Evolutionary conservation across 2,888 invertebrate species (phyloP).

Genomic region (Diadegma fenestrale): DNA sequence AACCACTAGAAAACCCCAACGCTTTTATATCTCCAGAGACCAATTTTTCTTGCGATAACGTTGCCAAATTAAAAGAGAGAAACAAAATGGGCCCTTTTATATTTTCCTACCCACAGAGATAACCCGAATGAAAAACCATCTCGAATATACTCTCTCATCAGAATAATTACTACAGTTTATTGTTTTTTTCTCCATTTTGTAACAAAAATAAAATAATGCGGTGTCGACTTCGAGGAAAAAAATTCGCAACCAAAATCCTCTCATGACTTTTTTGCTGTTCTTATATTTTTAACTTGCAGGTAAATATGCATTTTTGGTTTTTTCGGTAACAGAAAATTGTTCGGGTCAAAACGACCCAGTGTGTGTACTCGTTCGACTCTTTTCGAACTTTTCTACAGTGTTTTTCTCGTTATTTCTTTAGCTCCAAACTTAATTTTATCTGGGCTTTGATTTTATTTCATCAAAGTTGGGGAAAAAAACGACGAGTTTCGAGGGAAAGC

Average conservation of each 20-base stretch:
- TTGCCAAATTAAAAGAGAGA: slow-evolving; percentile 9
- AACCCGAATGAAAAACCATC: background rate
- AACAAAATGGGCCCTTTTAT: slow-evolving; percentile 12
- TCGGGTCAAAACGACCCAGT: no score
- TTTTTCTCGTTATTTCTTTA: background rate
- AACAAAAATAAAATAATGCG: background rate
- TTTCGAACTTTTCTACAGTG: background rate
- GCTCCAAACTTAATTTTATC: background rate
- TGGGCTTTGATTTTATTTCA: slow-evolving; percentile 52
- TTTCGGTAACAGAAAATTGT: background rate
- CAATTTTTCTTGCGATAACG: slow-evolving; percentile 25
- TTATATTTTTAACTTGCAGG: no score
- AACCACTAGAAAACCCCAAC: slow-evolving; percentile 35
- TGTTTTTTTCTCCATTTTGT: background rate
- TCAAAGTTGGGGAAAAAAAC: slow-evolving; percentile 39
- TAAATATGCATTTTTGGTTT: background rate
- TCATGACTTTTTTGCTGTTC: no score
- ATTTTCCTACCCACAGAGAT: background rate
- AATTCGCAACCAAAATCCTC: background rate
- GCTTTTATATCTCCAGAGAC: slow-evolving; percentile 21
- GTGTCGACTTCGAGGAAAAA: background rate
- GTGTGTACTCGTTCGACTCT: background rate
- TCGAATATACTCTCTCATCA: background rate
- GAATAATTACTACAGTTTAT: background rate
- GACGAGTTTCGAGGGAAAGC: slow-evolving; percentile 21